These are phyloP conservation scores for Serranus cabrilla DNA, from an alignment of 2,797 vertebrate species.

Conservation along the genomic window DNA sequence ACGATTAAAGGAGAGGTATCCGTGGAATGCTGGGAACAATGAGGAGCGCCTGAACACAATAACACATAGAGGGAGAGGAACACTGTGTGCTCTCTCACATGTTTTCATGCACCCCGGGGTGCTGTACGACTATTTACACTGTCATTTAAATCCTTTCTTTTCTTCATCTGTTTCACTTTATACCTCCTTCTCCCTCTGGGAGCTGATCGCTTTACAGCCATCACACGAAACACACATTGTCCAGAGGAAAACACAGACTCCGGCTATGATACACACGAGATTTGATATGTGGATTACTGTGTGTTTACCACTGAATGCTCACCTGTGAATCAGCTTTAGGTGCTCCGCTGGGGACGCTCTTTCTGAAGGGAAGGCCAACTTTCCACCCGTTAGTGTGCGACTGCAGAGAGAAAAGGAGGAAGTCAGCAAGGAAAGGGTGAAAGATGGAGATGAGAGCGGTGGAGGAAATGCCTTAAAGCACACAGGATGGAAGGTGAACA, in stretches of 20 bases:
- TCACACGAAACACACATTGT: conserved; percentile 5
- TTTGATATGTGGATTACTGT: background rate
- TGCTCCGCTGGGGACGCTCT: conserved; percentile 57
- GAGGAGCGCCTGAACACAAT: conserved; percentile 48
- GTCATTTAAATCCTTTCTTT: conserved; percentile 9
- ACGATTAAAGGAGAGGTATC: conserved; percentile 45
- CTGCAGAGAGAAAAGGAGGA: conserved; percentile 65
- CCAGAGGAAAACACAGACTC: background rate
- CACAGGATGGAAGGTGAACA: conserved; percentile 55
- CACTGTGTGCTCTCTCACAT: conserved; percentile 51
- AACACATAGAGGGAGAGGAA: conserved; percentile 44
- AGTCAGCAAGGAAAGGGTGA: conserved; percentile 29
- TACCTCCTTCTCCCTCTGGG: conserved; percentile 26
- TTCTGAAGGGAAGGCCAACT: conserved; percentile 73
- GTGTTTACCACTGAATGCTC: conserved; percentile 33
- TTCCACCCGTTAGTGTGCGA: conserved; percentile 73
- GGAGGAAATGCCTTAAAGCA: conserved; percentile 50
- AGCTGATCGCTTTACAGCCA: conserved; percentile 33
- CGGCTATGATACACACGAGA: background rate
- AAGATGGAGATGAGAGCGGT: conserved; percentile 10
- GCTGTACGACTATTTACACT: conserved; percentile 16
- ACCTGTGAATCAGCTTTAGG: conserved; percentile 69
- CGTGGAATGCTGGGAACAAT: conserved; percentile 70
- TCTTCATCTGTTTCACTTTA: conserved; percentile 10
- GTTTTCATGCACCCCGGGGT: conserved; percentile 46